Conservation (phyloP, 1,140 invertebrate genomes). For the Drosophila ananassae region DNA sequence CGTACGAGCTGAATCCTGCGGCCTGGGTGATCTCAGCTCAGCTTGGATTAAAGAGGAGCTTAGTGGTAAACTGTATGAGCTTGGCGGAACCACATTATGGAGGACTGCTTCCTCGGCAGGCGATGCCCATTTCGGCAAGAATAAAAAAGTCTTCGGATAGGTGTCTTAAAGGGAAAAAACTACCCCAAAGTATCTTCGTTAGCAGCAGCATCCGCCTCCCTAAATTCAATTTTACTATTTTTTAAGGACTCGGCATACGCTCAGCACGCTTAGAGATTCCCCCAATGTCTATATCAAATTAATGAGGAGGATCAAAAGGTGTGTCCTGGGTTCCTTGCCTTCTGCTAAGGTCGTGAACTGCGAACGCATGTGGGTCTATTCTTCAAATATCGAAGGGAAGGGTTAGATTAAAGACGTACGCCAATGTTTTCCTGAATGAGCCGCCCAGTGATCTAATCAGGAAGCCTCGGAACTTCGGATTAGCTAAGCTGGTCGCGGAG, state of each 20-base stretch:
- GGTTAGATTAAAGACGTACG: constrained; percentile 19
- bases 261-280: constrained; percentile 15
- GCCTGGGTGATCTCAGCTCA: background rate
- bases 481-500: constrained; percentile 35
- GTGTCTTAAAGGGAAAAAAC: background rate
- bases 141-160: background rate
- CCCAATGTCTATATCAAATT: constrained; percentile 69
- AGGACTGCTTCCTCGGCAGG: background rate
- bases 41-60: background rate
- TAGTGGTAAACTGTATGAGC: background rate
- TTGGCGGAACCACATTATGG: too few species aligned
- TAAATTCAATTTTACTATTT: constrained; percentile 26
- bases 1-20: background rate
- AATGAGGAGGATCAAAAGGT: constrained; percentile 31
- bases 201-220: constrained; percentile 72
- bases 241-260: constrained; percentile 35
- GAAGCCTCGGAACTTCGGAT: constrained; percentile 38
- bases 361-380: background rate
- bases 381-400: constrained; percentile 8
- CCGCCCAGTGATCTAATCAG: constrained; percentile 46
- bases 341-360: constrained; percentile 38
- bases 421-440: constrained; percentile 40
- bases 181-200: background rate
- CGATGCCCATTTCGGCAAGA: background rate
- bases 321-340: background rate